Evolutionary conservation across 1,140 invertebrate species (phyloP).

Genomic region (Sweltsa coloradensis): DNA sequence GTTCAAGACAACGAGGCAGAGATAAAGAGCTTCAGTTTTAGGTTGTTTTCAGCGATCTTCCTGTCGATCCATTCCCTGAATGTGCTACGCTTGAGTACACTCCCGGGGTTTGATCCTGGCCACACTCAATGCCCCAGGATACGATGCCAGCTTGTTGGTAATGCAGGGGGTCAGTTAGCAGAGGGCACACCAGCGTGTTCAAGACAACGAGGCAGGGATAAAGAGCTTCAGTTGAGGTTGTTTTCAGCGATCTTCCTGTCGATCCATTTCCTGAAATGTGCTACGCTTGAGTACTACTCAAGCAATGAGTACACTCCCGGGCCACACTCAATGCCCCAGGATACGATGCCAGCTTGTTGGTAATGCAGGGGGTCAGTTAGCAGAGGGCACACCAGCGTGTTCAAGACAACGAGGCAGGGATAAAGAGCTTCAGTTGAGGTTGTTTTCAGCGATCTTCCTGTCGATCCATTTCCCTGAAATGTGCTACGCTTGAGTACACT

Average conservation of each 20-base stretch:
- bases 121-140: constrained; percentile 52
- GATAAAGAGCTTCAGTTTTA: too few relatives aligned
- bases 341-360: constrained; percentile 49
- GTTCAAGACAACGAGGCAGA: too few relatives aligned
- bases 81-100: constrained; percentile 63
- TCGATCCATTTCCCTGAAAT: constrained; percentile 63
- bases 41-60: constrained; percentile 27
- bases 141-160: constrained; percentile 53
- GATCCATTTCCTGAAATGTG: constrained; percentile 58
- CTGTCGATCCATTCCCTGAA: constrained; percentile 65
- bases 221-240: constrained; percentile 28
- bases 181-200: constrained; percentile 58
- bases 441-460: constrained; percentile 29
- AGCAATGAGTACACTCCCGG: constrained; percentile 71
- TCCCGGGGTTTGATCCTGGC: constrained; percentile 52
- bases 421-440: constrained; percentile 28
- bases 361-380: constrained; percentile 36
- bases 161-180: constrained; percentile 33
- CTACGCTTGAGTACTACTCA: constrained; percentile 57
- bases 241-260: constrained; percentile 37
- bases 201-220: too few relatives aligned
- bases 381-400: constrained; percentile 56
- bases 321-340: constrained; percentile 53
- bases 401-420: too few relatives aligned
- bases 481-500: constrained; percentile 62